Conservation (phyloP, 2,888 invertebrate genomes). For the Argyra leucocephala region DNA sequence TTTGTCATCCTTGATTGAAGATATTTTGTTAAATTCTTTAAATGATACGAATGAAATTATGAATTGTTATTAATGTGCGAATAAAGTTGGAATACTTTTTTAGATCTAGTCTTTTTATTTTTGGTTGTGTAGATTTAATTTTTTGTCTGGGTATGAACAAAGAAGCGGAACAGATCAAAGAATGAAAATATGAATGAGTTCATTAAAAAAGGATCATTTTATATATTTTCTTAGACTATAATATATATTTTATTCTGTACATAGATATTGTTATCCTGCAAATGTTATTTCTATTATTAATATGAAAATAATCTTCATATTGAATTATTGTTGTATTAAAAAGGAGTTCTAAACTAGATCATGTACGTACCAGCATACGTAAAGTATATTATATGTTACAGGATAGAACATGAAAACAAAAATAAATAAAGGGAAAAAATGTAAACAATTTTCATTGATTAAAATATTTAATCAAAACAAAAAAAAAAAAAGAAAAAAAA, state of each 20-base stretch:
- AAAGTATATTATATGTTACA: not conserved
- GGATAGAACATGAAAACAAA: too few relatives aligned
- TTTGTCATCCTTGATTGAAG: too few relatives aligned
- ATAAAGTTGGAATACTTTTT: too few relatives aligned
- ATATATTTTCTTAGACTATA: not conserved
- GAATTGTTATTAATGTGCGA: too few relatives aligned
- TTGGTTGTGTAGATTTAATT: too few relatives aligned
- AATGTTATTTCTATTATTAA: not conserved
- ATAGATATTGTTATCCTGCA: not conserved
- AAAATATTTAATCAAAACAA: not conserved
- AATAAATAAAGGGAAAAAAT: too few relatives aligned
- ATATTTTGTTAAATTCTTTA: too few relatives aligned
- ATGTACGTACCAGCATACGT: not conserved
- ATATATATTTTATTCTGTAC: too few relatives aligned
- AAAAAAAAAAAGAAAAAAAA: not conserved
- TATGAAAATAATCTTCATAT: not conserved
- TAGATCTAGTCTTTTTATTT: too few relatives aligned
- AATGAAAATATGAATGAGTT: constrained; percentile 24
- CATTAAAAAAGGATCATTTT: constrained; percentile 26
- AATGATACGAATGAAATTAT: too few relatives aligned
- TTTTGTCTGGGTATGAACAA: not conserved
- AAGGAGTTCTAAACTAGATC: not conserved
- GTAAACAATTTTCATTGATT: not conserved
- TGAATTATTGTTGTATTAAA: not conserved
- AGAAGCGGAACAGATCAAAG: constrained; percentile 24